Percentiles rank a stretch among this genome's conserved stretches.
Evolutionary conservation across 2,113 vertebrate genomes (phyloP).

Genomic region (Esox niger): DNA sequence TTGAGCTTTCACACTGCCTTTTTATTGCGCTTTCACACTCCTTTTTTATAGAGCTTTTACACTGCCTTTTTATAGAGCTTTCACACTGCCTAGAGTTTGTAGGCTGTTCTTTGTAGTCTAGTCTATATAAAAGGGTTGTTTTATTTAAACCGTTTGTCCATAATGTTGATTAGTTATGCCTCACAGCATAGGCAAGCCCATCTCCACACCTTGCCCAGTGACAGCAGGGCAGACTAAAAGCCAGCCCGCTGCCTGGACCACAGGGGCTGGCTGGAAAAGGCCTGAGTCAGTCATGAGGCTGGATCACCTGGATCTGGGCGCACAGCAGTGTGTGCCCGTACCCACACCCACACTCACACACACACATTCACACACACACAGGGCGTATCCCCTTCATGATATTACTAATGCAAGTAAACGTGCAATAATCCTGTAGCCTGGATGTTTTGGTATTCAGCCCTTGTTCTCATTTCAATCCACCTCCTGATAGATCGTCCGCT

Average conservation of each 20-base stretch:
- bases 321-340: slow-evolving; percentile 2
- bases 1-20: background rate
- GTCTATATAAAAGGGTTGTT: too few species aligned
- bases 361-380: slow-evolving; percentile 1
- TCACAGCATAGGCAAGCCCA: too few species aligned
- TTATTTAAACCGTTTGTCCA: background rate
- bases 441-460: slow-evolving; percentile 9
- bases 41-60: too few species aligned
- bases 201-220: background rate
- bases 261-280: slow-evolving; percentile 11
- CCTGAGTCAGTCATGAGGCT: slow-evolving; percentile 24
- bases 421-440: slow-evolving; percentile 35
- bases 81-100: too few species aligned
- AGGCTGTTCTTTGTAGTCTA: too few species aligned
- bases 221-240: slow-evolving; percentile 27
- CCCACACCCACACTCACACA: slow-evolving; percentile 10
- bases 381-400: slow-evolving; percentile 41
- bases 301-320: slow-evolving; percentile 26
- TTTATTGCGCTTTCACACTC: too few species aligned
- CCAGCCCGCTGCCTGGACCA: background rate
- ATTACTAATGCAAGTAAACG: slow-evolving; percentile 31
- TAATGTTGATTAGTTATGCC: too few species aligned
- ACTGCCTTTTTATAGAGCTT: too few species aligned
- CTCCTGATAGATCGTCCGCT: slow-evolving; percentile 13
- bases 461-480: background rate